Base-by-base conservation (phyloP, 1,140 invertebrate genomes). In the Yoshiicerus persimilis region DNA sequence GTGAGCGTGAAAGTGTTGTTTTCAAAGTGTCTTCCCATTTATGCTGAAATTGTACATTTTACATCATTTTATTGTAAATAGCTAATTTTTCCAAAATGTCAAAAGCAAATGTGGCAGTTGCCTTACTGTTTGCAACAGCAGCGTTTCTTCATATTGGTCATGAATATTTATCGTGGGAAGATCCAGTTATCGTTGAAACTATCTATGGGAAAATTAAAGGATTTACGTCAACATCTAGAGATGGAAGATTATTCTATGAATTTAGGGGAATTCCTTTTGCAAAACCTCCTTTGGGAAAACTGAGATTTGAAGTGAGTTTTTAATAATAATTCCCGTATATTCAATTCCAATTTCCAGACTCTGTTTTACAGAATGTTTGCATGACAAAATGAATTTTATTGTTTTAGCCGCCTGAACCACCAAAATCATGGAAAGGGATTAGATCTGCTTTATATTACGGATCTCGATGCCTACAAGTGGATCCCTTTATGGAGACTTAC, bases 401-500 rank as follows among this genome's bases (percentile, higher is more conserved):
- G 0, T n/a, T n/a, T 23, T 10, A 80, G 75, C 92, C 95, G 1
- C 95, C 96, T 1, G 93, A 94, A 86, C 93, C 95, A 9, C 91
- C 93, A 27, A 90, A 92, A 2, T 88, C 93, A 16, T 96, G 95
- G 95, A 90, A 92, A 11, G 95, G 94, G 1, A 92, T 94, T 4
- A 91, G 93, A 2, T 92, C 95, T 36, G 96, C 95, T 0, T 94
- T 94, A 0, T 91, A 94, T 80, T 94, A 94, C 88, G 94, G 94
- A 0, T 92, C 94, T 0, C 93, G 95, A 25, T 97, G 96, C 90
- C 94, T 94, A 13, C 96, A 97, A 62, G 90, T 92, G 86, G 88
- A 91, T 91, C n/a, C 92, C 90, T 36, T 90, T 87, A 83, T 91
- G 90, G 89, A 91, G 89, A 23, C 62, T 13, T 90, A 47, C 11